phyloP scores from a whole-genome alignment of 2,888 invertebrate species.

The Campoplex capitator region DNA sequence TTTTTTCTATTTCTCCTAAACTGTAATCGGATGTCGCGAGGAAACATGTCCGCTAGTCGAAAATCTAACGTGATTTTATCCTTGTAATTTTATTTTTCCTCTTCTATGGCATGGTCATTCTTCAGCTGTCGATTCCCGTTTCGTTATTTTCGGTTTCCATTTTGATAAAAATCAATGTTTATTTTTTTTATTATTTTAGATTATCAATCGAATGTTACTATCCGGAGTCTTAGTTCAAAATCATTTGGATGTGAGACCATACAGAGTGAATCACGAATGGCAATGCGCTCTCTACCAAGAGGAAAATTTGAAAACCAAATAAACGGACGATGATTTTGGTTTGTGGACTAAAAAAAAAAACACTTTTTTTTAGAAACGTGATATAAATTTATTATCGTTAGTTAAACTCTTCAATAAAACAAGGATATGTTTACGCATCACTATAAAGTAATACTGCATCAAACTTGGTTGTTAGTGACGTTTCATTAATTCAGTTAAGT shows the following conservation, averaged over 20 bases:
- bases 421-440: constrained; percentile 26
- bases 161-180: constrained; percentile 1
- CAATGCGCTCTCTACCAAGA: constrained; percentile 84
- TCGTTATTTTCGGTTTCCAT: neutral
- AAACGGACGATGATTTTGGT: neutral
- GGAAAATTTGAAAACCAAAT: constrained; percentile 85
- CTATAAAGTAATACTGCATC: constrained; percentile 2
- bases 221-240: constrained; percentile 83
- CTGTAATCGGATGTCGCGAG: too few species aligned
- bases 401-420: constrained; percentile 42
- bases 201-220: constrained; percentile 83
- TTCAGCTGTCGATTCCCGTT: too few species aligned
- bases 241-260: constrained; percentile 84
- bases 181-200: constrained; percentile 74
- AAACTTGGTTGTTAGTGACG: neutral
- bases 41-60: too few species aligned
- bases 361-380: constrained; percentile 15
- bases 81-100: too few species aligned
- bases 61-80: too few species aligned
- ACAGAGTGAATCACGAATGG: constrained; percentile 81
- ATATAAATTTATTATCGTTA: constrained; percentile 52
- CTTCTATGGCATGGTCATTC: too few species aligned
- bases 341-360: neutral
- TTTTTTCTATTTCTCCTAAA: too few species aligned
- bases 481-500: neutral